Base-by-base conservation (phyloP, 2,113 vertebrate genomes). In the Naja naja region DNA sequence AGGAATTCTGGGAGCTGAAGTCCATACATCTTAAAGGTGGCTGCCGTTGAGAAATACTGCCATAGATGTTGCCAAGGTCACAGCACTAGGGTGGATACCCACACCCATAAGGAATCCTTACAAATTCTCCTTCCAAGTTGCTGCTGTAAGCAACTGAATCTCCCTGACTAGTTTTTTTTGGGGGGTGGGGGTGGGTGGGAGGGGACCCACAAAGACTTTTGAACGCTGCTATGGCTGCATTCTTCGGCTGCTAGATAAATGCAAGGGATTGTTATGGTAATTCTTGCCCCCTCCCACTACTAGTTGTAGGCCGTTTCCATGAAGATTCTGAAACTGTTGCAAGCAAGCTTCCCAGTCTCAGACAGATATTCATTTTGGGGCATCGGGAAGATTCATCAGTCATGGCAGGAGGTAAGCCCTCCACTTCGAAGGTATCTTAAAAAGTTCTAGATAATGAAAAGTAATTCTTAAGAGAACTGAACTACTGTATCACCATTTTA, bases 371-470 rank as follows among this genome's bases (percentile, higher is more conserved):
- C 14, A 20, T 47, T 7, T 22, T 92, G 27, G 47, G 30, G 27
- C 27, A 23, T 55, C 12, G 9, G 27, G n/a, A 25, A n/a, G 20
- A 30, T 52, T 90, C 12, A 14, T 64, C 54, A 85, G 2, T 53
- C 55, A 93, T 93, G 92, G n/a, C 74, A 39, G 47, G 30, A 52
- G 92, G 92, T 93, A 56, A 93, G 92, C 87, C 27, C 52, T 43
- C 8, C 39, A 52, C 20, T 53, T n/a, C 52, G 3, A 89, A 47
- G 23, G 16, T 45, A 30, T 11, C 43, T n/a, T 55, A 87, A 58
- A 18, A 25, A 1, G 11, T 47, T 54, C 22, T 27, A 52, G 34
- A 7, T 39, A 34, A 39, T 81, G 18, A 39, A 74, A 39, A 43
- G 60, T 30, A 30, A 30, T 64, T 64, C 18, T 39, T 81, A 81